Percentiles rank a stretch among this genome's conserved stretches.
phyloP scores from a whole-genome alignment of 2,113 vertebrate genomes.

The Guaruba guarouba region DNA sequence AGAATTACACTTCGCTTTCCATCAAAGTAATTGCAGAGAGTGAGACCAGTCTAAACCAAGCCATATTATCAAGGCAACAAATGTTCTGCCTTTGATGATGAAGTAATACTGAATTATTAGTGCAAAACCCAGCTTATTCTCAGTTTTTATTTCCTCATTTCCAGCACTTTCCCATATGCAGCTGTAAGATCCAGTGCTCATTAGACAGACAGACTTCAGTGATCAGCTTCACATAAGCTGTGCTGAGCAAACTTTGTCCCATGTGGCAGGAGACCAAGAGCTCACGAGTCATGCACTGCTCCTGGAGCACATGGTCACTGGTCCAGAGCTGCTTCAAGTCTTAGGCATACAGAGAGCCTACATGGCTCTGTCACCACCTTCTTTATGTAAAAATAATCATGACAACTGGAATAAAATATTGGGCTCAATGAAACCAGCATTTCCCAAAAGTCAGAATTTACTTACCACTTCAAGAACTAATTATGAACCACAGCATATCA shows the following conservation, averaged over 20 bases:
- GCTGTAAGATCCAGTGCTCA: background rate
- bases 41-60: background rate
- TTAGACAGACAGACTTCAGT: background rate
- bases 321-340: background rate
- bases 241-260: background rate
- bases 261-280: background rate
- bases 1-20: background rate
- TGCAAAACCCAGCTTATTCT: background rate
- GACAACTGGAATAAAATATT: background rate
- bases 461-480: background rate
- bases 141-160: background rate
- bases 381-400: background rate
- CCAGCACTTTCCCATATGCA: background rate
- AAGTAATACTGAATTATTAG: background rate
- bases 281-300: background rate
- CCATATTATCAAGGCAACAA: background rate
- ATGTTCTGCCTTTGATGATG: background rate
- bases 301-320: background rate
- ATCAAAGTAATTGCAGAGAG: background rate
- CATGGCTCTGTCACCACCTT: background rate
- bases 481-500: background rate
- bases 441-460: background rate
- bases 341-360: background rate
- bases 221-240: background rate
- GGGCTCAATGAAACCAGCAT: background rate